Conservation (phyloP, 1,140 invertebrate species). For the Drosophila sp. region DNA sequence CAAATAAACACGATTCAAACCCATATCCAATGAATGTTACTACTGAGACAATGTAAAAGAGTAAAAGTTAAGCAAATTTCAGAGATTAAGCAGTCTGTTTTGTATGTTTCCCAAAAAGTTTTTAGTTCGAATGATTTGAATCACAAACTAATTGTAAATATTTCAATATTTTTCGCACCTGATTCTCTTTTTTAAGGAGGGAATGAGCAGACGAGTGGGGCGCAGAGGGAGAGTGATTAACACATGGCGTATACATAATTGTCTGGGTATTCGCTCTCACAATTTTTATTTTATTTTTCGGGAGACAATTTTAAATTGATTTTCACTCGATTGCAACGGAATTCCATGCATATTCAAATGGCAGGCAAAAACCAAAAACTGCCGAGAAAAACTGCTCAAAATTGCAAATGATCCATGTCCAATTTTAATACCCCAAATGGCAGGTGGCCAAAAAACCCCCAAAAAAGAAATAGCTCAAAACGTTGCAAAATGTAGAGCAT, state of each 20-base stretch:
- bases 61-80: too few relatives aligned
- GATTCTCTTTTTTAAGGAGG: neutral
- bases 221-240: neutral
- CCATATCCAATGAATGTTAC: too few relatives aligned
- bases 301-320: conserved; percentile 52
- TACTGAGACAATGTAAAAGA: too few relatives aligned
- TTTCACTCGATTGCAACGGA: conserved; percentile 38
- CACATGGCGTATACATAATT: conserved; percentile 51
- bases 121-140: neutral
- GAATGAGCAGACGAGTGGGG: neutral
- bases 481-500: neutral
- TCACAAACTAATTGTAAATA: conserved; percentile 23
- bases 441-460: conserved; percentile 28
- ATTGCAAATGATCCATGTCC: conserved; percentile 68
- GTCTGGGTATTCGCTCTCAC: conserved; percentile 10
- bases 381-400: conserved; percentile 39
- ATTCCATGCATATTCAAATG: conserved; percentile 65
- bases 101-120: too few relatives aligned
- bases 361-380: conserved; percentile 17
- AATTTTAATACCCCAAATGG: conserved; percentile 62
- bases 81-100: too few relatives aligned
- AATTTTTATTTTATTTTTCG: conserved; percentile 7
- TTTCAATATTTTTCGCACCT: conserved; percentile 24
- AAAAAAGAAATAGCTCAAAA: conserved; percentile 3
- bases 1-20: too few relatives aligned